These are phyloP conservation scores for Ligdia adustata DNA, from an alignment of 2,888 invertebrate species.

Conservation along the genomic window DNA sequence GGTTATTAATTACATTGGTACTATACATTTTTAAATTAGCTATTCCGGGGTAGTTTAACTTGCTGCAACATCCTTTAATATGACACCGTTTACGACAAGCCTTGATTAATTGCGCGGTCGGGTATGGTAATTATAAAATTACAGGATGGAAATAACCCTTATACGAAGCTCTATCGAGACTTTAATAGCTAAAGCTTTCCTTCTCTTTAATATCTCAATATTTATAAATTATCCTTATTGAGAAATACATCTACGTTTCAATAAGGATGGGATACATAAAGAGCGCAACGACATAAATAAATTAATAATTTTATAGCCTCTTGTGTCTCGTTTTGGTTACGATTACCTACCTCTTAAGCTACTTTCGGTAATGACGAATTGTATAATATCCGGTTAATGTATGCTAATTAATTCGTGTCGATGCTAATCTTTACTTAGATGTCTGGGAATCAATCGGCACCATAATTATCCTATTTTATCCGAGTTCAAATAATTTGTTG, in stretches of 20 bases:
- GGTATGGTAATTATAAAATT: constrained; percentile 24
- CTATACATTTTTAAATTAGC: constrained; percentile 5
- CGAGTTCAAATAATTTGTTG: too few relatives aligned
- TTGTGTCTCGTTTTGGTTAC: constrained; percentile 3
- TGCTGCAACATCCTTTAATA: constrained; percentile 30
- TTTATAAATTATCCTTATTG: too few relatives aligned
- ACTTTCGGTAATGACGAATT: constrained; percentile 5
- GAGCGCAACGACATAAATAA: constrained; percentile 9
- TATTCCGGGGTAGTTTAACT: constrained; percentile 6
- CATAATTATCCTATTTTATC: too few relatives aligned
- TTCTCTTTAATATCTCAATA: background rate
- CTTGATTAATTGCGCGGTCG: constrained; percentile 23
- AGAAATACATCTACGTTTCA: background rate
- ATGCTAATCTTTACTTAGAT: background rate
- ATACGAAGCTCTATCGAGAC: constrained; percentile 10
- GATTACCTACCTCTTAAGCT: background rate
- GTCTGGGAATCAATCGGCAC: background rate
- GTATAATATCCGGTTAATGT: constrained; percentile 15
- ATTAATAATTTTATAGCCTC: constrained; percentile 5
- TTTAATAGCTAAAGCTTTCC: background rate
- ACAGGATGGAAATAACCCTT: constrained; percentile 22
- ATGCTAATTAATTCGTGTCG: constrained; percentile 11
- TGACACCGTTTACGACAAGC: constrained; percentile 19
- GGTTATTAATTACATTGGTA: background rate
- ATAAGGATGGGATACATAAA: constrained; percentile 7